A percentile compares a stretch with the other conserved stretches of the same genome.
Evolutionary conservation across 1,140 invertebrate genomes (phyloP).

Genomic region (Laupala kohalensis): DNA sequence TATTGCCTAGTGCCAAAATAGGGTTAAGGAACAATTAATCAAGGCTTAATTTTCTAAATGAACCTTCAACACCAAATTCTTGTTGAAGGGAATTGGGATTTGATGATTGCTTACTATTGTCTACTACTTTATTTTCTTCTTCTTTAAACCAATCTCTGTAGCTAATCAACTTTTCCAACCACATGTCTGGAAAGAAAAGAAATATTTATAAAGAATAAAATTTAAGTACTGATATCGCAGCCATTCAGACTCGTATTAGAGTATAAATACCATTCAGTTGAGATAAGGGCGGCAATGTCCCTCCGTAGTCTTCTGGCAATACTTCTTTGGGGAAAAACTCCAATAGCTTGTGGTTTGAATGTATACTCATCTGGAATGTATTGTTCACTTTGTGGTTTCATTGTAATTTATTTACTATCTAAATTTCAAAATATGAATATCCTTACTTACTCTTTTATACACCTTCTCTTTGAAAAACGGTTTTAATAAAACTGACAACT

Average conservation of each 20-base stretch:
- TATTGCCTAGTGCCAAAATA: too few species aligned
- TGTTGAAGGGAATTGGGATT: background rate
- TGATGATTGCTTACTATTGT: background rate
- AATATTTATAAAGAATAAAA: too few species aligned
- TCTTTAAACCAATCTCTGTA: background rate
- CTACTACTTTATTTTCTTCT: background rate
- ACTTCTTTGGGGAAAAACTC: slow-evolving; percentile 9
- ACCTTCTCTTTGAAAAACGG: slow-evolving; percentile 10
- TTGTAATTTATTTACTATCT: background rate
- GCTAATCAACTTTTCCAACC: background rate
- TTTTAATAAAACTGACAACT: slow-evolving; percentile 4
- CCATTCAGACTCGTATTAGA: too few species aligned
- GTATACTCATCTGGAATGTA: slow-evolving; percentile 10
- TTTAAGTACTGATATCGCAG: too few species aligned
- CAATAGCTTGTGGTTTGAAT: slow-evolving; percentile 1
- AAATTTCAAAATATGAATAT: background rate
- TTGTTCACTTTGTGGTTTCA: background rate
- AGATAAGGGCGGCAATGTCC: slow-evolving; percentile 4
- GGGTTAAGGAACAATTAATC: background rate
- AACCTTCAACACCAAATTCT: background rate
- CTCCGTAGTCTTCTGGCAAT: slow-evolving; percentile 12
- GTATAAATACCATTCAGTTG: slow-evolving; percentile 9
- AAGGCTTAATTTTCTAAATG: background rate
- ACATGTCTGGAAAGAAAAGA: background rate
- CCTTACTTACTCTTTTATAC: slow-evolving; percentile 7